These are phyloP conservation scores for Geodia barretti DNA, from an alignment of 37 sponge, comb jelly and placozoan species.

Conservation along the genomic window DNA sequence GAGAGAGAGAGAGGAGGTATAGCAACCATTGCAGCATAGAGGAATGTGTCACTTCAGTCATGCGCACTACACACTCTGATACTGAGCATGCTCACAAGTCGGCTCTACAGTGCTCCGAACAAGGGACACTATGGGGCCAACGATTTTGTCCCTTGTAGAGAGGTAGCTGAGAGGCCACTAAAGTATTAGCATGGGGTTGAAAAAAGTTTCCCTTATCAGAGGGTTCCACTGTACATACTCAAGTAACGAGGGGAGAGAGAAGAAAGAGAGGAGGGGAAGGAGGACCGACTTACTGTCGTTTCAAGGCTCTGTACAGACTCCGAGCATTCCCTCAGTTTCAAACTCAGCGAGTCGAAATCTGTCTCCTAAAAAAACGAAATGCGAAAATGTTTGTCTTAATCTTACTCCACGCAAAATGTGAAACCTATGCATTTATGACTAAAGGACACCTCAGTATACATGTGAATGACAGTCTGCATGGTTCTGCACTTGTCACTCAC, in stretches of 20 bases:
- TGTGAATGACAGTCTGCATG: neutral
- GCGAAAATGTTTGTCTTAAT: too few species aligned
- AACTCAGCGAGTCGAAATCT: slow-evolving; percentile 35
- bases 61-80: too few species aligned
- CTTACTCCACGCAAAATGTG: too few species aligned
- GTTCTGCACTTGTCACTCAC: slow-evolving; percentile 9
- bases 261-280: neutral
- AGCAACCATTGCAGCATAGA: too few species aligned
- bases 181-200: neutral
- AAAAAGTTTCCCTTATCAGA: neutral
- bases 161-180: neutral
- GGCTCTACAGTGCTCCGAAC: too few species aligned
- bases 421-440: too few species aligned
- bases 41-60: too few species aligned
- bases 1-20: too few species aligned
- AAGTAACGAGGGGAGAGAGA: too few species aligned
- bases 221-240: neutral
- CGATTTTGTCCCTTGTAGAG: too few species aligned
- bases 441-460: neutral
- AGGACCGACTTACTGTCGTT: slow-evolving; percentile 51
- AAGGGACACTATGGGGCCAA: too few species aligned
- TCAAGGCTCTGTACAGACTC: slow-evolving; percentile 44
- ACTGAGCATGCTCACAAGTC: too few species aligned
- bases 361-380: slow-evolving; percentile 14
- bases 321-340: slow-evolving; percentile 57